Evolutionary conservation across 2,888 invertebrate genomes (phyloP).

Genomic region (Sericinus montela): DNA sequence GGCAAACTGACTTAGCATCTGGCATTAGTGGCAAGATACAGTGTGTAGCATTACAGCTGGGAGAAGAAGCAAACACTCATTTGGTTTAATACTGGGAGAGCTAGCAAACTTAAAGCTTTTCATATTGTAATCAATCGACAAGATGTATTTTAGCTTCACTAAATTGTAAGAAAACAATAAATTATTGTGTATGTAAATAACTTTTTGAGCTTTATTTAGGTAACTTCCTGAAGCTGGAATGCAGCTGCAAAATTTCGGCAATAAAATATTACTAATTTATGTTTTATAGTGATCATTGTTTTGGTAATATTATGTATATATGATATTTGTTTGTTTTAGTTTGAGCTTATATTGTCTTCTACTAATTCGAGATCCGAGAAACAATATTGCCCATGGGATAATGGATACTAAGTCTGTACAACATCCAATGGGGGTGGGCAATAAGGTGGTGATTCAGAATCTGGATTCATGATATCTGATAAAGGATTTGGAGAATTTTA

Average conservation of each 20-base stretch:
- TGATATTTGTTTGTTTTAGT: too few relatives aligned
- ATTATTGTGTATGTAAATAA: slow-evolving; percentile 80
- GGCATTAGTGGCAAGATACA: slow-evolving; percentile 58
- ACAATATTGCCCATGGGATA: background rate
- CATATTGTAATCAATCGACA: slow-evolving; percentile 74
- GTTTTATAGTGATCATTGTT: background rate
- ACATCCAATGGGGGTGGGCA: too few relatives aligned
- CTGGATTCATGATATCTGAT: too few relatives aligned
- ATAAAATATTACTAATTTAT: background rate
- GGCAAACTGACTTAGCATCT: slow-evolving; percentile 32
- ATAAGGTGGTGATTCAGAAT: too few relatives aligned
- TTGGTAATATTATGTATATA: background rate
- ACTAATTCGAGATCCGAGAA: background rate
- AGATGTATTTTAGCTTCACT: slow-evolving; percentile 78
- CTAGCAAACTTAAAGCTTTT: slow-evolving; percentile 70
- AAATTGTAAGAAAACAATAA: slow-evolving; percentile 79
- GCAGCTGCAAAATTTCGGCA: slow-evolving; percentile 33
- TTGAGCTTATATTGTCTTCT: too few relatives aligned
- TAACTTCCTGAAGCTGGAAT: slow-evolving; percentile 46
- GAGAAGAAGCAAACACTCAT: slow-evolving; percentile 63
- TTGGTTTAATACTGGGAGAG: slow-evolving; percentile 65
- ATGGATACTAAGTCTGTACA: background rate
- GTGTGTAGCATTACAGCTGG: slow-evolving; percentile 65
- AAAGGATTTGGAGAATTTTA: too few relatives aligned
- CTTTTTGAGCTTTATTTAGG: slow-evolving; percentile 73